Percentiles rank a stretch among this genome's conserved stretches.
phyloP scores from a whole-genome alignment of 1,140 invertebrate genomes.

The Tetragonula clypearis region DNA sequence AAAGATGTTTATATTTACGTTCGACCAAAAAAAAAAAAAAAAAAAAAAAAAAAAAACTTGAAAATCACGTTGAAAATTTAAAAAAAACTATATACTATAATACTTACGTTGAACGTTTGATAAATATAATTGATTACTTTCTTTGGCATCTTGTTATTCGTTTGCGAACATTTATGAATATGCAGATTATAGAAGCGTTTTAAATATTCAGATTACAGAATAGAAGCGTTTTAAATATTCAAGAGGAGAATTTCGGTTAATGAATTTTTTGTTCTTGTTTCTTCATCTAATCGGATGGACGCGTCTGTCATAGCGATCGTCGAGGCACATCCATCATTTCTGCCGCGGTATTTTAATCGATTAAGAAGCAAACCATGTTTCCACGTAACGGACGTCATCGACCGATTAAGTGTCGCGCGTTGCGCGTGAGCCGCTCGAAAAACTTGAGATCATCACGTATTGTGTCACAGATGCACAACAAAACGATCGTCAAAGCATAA shows the following conservation, averaged over 20 bases:
- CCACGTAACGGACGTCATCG: conserved; percentile 36
- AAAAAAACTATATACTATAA: too few species aligned
- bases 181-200: background rate
- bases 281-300: too few species aligned
- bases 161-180: background rate
- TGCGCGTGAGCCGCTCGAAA: conserved; percentile 15
- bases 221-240: background rate
- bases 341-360: conserved; percentile 18
- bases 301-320: background rate
- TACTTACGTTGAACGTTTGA: too few species aligned
- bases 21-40: too few species aligned
- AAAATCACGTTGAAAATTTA: too few species aligned
- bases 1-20: too few species aligned
- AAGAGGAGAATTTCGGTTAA: background rate
- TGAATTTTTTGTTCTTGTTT: background rate
- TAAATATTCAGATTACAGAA: background rate
- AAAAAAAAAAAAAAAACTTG: too few species aligned
- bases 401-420: conserved; percentile 25
- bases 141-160: background rate
- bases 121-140: background rate
- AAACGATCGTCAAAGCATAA: background rate
- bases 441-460: conserved; percentile 3
- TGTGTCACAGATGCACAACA: background rate
- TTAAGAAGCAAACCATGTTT: conserved; percentile 22
- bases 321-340: background rate